These are phyloP conservation scores for Osmerus eperlanus DNA, from an alignment of 2,113 vertebrate species.

Conservation along the genomic window DNA sequence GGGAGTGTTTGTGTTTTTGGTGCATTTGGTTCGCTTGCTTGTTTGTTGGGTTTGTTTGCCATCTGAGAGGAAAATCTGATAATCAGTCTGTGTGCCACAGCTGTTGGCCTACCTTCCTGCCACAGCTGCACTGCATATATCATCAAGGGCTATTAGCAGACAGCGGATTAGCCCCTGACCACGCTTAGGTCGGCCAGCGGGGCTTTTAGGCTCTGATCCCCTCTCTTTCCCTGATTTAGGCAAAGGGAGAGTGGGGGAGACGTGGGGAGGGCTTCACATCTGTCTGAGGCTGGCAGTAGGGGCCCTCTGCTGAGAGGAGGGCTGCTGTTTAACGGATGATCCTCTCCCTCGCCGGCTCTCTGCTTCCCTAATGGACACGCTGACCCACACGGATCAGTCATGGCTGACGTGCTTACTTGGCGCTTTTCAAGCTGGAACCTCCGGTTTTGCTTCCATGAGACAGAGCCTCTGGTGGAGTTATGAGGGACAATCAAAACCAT, in stretches of 20 bases:
- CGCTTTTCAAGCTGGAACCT: neutral
- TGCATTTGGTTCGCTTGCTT: neutral
- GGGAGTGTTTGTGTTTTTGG: neutral
- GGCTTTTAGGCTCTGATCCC: conserved; percentile 41
- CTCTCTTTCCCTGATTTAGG: conserved; percentile 47
- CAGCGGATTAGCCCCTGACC: conserved; percentile 56
- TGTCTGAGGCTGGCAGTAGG: conserved; percentile 33
- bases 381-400: neutral
- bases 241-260: conserved; percentile 11
- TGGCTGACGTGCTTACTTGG: neutral
- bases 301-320: conserved; percentile 26
- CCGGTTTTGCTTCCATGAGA: neutral
- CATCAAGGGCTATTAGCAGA: conserved; percentile 65
- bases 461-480: neutral
- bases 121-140: conserved; percentile 68
- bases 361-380: conserved; percentile 24
- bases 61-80: conserved; percentile 62
- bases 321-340: conserved; percentile 12
- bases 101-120: conserved; percentile 65
- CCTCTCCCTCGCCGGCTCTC: conserved; percentile 30
- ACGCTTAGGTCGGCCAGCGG: conserved; percentile 41
- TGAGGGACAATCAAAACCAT: neutral
- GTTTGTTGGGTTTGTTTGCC: neutral
- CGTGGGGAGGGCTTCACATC: conserved; percentile 56
- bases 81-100: conserved; percentile 58